Conservation (phyloP, 2,113 vertebrate species). For the Centrocercus urophasianus region DNA sequence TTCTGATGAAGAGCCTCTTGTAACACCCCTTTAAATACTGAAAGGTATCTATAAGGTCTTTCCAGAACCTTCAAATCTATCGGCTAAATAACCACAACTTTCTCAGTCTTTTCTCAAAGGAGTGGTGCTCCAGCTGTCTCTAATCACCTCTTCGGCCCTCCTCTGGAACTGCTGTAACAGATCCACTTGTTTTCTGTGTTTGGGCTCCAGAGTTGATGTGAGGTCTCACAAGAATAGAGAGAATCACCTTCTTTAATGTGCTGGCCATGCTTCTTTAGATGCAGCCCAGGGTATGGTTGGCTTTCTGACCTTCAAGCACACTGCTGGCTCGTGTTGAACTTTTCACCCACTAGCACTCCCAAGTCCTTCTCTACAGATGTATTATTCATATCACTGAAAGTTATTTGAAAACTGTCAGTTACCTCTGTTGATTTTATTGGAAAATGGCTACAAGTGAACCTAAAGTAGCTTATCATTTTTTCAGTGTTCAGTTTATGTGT, state of each 20-base stretch:
- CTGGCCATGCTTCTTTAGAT: neutral
- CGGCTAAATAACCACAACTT: neutral
- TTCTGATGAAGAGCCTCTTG: neutral
- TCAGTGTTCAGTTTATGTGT: rapidly evolving
- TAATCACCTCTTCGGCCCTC: neutral
- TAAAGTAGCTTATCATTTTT: neutral
- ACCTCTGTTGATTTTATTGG: neutral
- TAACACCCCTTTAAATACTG: neutral
- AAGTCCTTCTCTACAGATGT: neutral
- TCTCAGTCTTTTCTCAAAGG: neutral
- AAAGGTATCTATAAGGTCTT: neutral
- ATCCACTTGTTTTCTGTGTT: neutral
- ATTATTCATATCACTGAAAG: neutral
- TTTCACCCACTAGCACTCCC: neutral
- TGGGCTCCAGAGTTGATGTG: neutral
- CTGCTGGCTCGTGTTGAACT: neutral
- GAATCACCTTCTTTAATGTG: neutral
- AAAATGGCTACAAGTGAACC: neutral
- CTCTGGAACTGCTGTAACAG: neutral
- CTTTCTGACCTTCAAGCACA: neutral
- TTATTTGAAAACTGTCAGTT: neutral
- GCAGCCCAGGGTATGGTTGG: neutral
- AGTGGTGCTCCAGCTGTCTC: neutral
- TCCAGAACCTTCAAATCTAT: neutral
- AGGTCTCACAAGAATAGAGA: neutral